Base-by-base conservation (phyloP, 2,888 invertebrate genomes). In the Xylophagus ater region DNA sequence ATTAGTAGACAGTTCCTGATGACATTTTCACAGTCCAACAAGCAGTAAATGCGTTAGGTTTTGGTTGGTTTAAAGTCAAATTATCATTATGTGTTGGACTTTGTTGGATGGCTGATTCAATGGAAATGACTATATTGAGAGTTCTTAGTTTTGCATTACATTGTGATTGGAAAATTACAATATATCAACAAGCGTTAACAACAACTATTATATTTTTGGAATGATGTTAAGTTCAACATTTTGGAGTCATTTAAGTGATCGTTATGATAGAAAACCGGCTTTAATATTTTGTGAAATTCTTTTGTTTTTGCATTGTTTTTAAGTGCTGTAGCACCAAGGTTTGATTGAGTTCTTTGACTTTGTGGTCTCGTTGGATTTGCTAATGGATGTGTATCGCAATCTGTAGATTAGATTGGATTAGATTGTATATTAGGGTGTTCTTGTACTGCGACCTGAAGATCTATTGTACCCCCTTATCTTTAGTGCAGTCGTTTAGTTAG, bases 191-290 rank as follows among this genome's bases (percentile, higher is more conserved):
- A 69, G 94, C 93, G 14, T 66, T 90, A 20, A 85, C 92, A 9
- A 94, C 94, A 34, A 93, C 92, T 42, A 81, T 92, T 42, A 93
- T 93, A 2, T 94, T 94, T 60, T 68, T 87, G 94, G 94, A 40
- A 96, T 96, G 94, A 93, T 96, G 93, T 66, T 92, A 21, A 92
- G 92, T 53, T 89, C 92, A 1, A 86, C 92, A 45, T 85, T 93
- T 66, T 96, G 94, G 94, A 92, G 89, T 13, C 89, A 88, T 56
- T 70, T 96, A 37, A 92, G 90, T 66, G 93, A 94, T 62, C 75
- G 85, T 59, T 92, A 89, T 66, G 92, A 92, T 25, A 71, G 92
- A 46, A 87, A 87, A 71, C 80, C 78, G 56, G 89, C 90, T n/a
- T 67, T 94, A 15, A 81, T 86, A 40, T 70, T 90, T 57, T 90